Evolutionary conservation across 2,888 invertebrate species (phyloP).

Genomic region (Mythimna pallens): DNA sequence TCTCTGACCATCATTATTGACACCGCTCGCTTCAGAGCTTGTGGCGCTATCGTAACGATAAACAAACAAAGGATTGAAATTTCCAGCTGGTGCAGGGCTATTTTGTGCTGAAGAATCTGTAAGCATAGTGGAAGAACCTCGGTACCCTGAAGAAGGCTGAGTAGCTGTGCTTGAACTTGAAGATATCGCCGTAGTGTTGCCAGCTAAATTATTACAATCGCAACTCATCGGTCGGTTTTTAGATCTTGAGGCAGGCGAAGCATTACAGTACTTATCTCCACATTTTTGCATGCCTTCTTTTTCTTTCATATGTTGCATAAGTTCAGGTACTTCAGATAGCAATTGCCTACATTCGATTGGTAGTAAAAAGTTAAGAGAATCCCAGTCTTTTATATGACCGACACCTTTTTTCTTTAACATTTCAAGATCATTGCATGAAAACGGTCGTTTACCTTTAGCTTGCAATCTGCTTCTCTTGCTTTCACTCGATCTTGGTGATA

Average conservation of each 20-base stretch:
- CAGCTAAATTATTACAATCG: conserved; percentile 90
- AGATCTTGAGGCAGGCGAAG: conserved; percentile 87
- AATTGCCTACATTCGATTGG: conserved; percentile 96
- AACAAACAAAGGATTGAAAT: conserved; percentile 94
- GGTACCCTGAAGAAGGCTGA: conserved; percentile 96
- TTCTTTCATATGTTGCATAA: conserved; percentile 92
- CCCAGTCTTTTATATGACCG: conserved; percentile 97
- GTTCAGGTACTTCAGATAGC: conserved; percentile 95
- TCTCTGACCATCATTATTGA: conserved; percentile 88
- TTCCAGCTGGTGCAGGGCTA: conserved; percentile 91
- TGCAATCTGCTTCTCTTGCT: conserved; percentile 81
- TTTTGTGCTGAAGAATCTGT: conserved; percentile 94
- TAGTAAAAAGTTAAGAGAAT: conserved; percentile 96
- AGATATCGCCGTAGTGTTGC: conserved; percentile 91
- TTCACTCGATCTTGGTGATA: conserved; percentile 83
- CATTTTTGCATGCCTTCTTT: conserved; percentile 83
- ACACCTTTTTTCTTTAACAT: conserved; percentile 95
- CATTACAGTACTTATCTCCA: conserved; percentile 84
- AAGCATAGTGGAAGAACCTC: conserved; percentile 96
- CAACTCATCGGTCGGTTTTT: conserved; percentile 91
- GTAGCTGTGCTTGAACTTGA: conserved; percentile 94
- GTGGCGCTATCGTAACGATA: conserved; percentile 95
- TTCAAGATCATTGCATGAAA: conserved; percentile 96
- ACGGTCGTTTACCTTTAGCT: conserved; percentile 91
- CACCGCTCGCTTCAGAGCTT: conserved; percentile 93